Evolutionary conservation across 2,888 invertebrate genomes (phyloP), one percentile per base, ranked within the genome.

Genomic region (Stenchaetothrips biformis): DNA sequence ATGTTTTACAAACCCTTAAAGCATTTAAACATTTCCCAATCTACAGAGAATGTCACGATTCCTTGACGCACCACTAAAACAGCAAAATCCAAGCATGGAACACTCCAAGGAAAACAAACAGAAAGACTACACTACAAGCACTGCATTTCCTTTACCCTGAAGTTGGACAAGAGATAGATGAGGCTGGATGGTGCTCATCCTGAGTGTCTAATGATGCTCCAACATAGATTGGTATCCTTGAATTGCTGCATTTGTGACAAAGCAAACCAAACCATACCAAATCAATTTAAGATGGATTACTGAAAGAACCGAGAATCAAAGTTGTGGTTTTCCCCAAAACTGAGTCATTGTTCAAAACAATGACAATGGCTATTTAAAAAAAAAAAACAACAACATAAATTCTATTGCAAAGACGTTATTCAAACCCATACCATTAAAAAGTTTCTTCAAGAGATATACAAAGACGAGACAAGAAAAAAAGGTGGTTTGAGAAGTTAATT

Each of bases 211-310:
- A 89, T 83, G 90, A 90, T 84, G 88, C 86, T 84, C 92, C 92
- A 85, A 92, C 89, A 87, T 91, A 92, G 82, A 93, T 90, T 83
- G 93, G 93, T 86, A 93, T 93, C 89, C 92, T 92, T 86, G 92
- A 92, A 83, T 91, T 91, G 87, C 90, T 90, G 84, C 89, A 89
- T 86, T 89, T 89, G 87, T 88, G 88, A 86, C 88, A 88, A 82
- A 89, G 88, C 87, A 89, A 89, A 87, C 88, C 67, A 74, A 21
- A 74, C 88, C 67, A 74, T 8, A 74, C 88, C 83, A 89, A 88
- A 88, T 82, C 81, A 82, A 49, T 81, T 82, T 27, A 88, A 88
- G 85, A 87, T 87, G 74, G 80, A 21, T 77, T 77, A 53, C 85
- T 88, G 89, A 82, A 88, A 88, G 48, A 87, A 88, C 86, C 88